Evolutionary conservation across 2,113 vertebrate genomes (phyloP), one percentile per base, ranked within the genome.

Genomic region (Donacobius atricapilla): DNA sequence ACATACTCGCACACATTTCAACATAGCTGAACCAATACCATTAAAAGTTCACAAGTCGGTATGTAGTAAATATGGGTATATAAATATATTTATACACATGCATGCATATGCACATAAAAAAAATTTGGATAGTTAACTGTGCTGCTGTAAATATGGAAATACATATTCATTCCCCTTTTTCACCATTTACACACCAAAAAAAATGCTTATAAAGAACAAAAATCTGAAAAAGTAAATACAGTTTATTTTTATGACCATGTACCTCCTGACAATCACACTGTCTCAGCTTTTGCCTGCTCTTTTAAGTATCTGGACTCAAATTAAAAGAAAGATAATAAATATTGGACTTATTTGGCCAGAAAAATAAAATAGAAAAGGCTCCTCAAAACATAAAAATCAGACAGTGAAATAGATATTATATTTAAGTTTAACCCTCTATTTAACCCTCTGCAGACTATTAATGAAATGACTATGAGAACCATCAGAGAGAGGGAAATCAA

Each of bases 301-400:
- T 96, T 88, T 88, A 65, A 93, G 54, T 54, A 81, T 66, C 24
- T 72, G 87, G 83, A 92, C n/a, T 88, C n/a, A 95, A 96, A 92
- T 44, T 61, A 8, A 7, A 31, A 25, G 96, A 28, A 25, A 90
- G 6, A 28, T 65, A 18, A 93, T 87, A 90, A 76, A 89, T 96
- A 96, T 53, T 81, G 6, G 45, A 56, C 28, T 86, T 48, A 73
- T 91, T 68, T 94, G 45, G 60, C 45, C 65, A 81, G 68, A 93
- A 80, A 83, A 90, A 95, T 44, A 48, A 48, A 90, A 89, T 25
- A 8, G 48, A 84, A 89, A 84, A 84, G 79, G 37, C 15, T 81
- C 15, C 20, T 73, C n/a, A 77, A 81, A 82, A 56, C 30, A 54
- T 70, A 58, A 72, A 83, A 89, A 82, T 35, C 28, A 89, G 73